Evolutionary conservation across 2,888 invertebrate species (phyloP), one percentile per base, ranked within the genome.

Genomic region (Epistrophella euchroma): DNA sequence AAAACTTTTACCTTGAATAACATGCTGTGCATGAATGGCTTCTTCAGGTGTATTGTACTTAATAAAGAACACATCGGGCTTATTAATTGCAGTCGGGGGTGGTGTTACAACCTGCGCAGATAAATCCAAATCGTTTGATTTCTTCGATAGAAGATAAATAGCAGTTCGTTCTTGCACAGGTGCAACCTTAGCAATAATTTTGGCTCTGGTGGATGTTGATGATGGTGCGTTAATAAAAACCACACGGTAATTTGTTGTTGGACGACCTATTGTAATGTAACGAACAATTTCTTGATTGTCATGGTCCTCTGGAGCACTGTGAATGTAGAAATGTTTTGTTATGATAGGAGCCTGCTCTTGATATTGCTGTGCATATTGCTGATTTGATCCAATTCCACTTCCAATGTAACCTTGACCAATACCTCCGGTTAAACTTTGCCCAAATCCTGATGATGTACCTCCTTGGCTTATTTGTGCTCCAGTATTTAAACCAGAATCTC

Each of bases 41-140:
- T 92, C 92, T 77, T 90, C 89, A 35, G 92, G 90, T 2, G 91
- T 92, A 88, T 91, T 92, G 89, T 92, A 92, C 87, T 92, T 92
- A 76, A 92, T 90, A 74, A 91, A 92, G 90, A 90, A 92, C 2
- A 92, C 92, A 88, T 92, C 92, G 25, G 92, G 92, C 87, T 92
- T 92, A 78, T 89, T 88, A 62, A 89, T 89, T 4, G 88, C 88
- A 0, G 90, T 89, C 45, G 90, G 89, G 68, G 88, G 74, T 64
- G 90, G 91, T 28, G 91, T 91, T 28, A 90, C 90, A 9, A 91
- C 90, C 87, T 91, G 91, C 47, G 91, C 89, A 25, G 88, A 89
- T 32, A 91, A 88, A 83, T 91, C 91, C 80, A 91, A 77, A 2
- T 90, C 90, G 60, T 90, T 90, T 19, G 89, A 87, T 60, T 92